Evolutionary conservation across 30 jellyfish, hydroid and myxozoan genomes (phyloP), one percentile per base, ranked within the genome.

Genomic region (Nemopilema nomurai): DNA sequence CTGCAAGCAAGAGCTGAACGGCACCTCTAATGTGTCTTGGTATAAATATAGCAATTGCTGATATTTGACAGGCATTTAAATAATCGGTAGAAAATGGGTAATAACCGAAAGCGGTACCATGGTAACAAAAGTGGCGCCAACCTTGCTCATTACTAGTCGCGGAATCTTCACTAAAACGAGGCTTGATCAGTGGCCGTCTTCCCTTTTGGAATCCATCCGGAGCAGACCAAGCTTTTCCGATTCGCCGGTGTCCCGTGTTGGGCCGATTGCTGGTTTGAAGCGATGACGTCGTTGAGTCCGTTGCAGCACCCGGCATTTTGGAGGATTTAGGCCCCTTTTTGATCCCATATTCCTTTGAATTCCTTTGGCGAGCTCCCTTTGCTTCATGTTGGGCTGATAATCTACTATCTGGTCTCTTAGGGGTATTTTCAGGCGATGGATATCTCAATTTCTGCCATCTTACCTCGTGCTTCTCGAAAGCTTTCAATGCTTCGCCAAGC

Each of bases 381-480:
- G 27, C 80, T 7, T 8, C 4, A 4, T 6, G 18, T 63, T 73
- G 31, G n/a, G 49, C 32, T 4, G 30, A 3, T 4, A 8, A 30
- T 0, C 1, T 24, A 6, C 7, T 30, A 19, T 41, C 53, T 30
- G 70, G 27, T 32, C 4, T 33, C 21, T 28, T 4, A 18, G 68
- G 62, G 32, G 62, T 75, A 53, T 20, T 1, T 9, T 22, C 23
- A 16, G 72, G 26, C 18, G 91, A n/a, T 1, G 31, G 19, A 24
- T 33, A 41, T 33, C 92, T 74, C n/a, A 66, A 32, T 32, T 28
- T 64, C 53, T 32, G 69, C 92, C 92, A 73, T 0, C 24, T 67
- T 49, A 70, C 86, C 25, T 84, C 92, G 16, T 84, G 71, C 49
- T 74, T 84, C 23, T 16, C 28, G 67, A 69, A 72, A 27, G 32